A percentile compares a stretch with the other conserved stretches of the same genome.
These are phyloP conservation scores for Saimiri boliviensis DNA, from an alignment of 2,113 vertebrate species.

Conservation along the genomic window DNA sequence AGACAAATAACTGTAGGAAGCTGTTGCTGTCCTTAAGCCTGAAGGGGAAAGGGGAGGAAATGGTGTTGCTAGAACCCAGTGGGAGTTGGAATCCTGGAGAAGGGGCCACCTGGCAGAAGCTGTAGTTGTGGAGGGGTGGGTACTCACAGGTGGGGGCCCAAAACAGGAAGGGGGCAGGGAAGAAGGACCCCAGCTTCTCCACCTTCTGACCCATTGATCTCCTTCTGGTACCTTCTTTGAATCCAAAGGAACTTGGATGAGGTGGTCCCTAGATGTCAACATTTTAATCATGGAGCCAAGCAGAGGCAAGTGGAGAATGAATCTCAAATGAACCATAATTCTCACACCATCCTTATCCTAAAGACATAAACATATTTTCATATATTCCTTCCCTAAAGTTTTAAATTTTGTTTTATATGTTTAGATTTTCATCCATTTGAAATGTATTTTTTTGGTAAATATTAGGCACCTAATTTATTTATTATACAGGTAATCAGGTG, in stretches of 20 bases:
- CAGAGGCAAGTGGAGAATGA: neutral
- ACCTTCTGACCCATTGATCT: neutral
- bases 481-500: neutral
- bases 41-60: neutral
- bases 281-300: conserved; percentile 13
- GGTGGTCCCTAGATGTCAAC: neutral
- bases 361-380: neutral
- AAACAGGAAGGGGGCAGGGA: neutral
- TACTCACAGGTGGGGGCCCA: neutral
- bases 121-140: neutral
- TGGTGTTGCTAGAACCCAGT: neutral
- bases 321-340: neutral
- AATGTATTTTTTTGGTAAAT: neutral
- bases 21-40: neutral
- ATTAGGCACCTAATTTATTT: conserved; percentile 13
- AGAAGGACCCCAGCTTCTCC: neutral
- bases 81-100: neutral
- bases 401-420: conserved; percentile 44
- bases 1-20: neutral
- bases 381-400: neutral
- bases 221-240: neutral
- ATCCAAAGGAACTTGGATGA: neutral
- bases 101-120: neutral
- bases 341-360: neutral
- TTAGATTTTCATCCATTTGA: neutral